These are phyloP conservation scores for Microctenopoma stevenorrisi DNA, from an alignment of 2,797 vertebrate species.

Conservation along the genomic window DNA sequence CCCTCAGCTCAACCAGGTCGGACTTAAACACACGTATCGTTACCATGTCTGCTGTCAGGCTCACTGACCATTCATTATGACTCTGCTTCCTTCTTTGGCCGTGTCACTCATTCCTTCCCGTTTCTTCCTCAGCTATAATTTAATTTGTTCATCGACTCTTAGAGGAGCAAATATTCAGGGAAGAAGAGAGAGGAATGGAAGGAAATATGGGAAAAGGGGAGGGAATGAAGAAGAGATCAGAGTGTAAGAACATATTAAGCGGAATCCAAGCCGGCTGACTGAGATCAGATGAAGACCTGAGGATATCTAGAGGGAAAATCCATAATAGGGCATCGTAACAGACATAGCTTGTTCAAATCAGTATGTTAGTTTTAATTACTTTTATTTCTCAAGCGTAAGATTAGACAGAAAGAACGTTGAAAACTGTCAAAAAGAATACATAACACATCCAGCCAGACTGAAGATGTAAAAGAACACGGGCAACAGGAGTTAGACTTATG, in stretches of 20 bases:
- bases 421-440: slow-evolving; percentile 7
- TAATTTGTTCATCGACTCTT: slow-evolving; percentile 76
- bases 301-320: slow-evolving; percentile 70
- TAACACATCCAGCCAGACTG: not conserved
- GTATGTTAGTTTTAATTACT: slow-evolving; percentile 20
- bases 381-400: slow-evolving; percentile 51
- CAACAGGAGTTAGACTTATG: not conserved
- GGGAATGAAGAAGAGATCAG: slow-evolving; percentile 55
- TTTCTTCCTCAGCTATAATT: slow-evolving; percentile 71
- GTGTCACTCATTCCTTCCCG: slow-evolving; percentile 43
- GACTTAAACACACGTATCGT: slow-evolving; percentile 75
- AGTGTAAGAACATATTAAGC: slow-evolving; percentile 67
- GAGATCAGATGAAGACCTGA: slow-evolving; percentile 78
- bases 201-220: slow-evolving; percentile 15
- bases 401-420: slow-evolving; percentile 35
- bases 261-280: slow-evolving; percentile 70
- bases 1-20: slow-evolving; percentile 58
- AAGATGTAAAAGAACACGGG: slow-evolving; percentile 5
- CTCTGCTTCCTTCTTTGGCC: slow-evolving; percentile 52
- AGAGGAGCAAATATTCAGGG: slow-evolving; percentile 64
- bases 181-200: slow-evolving; percentile 25
- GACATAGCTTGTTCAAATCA: slow-evolving; percentile 42
- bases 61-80: slow-evolving; percentile 69
- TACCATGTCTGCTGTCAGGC: slow-evolving; percentile 59
- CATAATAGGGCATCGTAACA: slow-evolving; percentile 69